phyloP scores from a whole-genome alignment of 2,113 vertebrate species.

The Sakesphorus luctuosus region DNA sequence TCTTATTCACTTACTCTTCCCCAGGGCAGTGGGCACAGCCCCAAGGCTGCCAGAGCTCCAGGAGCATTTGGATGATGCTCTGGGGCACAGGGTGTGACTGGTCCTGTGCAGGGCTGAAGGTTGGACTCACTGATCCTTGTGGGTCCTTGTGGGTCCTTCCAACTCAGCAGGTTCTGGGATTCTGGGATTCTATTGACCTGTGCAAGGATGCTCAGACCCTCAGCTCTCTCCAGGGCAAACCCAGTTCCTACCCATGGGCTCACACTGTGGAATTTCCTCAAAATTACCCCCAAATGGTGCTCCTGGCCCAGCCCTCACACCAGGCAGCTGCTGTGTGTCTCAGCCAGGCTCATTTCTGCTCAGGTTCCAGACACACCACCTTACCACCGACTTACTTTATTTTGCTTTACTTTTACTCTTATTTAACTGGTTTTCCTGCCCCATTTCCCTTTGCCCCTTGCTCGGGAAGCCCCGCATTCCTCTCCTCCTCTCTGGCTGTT shows the following conservation, averaged over 20 bases:
- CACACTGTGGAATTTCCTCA: accelerated
- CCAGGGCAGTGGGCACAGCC: background rate
- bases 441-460: background rate
- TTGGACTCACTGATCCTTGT: background rate
- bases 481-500: background rate
- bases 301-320: accelerated
- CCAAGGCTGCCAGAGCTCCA: background rate
- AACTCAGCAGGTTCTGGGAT: background rate
- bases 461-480: background rate
- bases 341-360: background rate
- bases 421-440: background rate
- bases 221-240: background rate
- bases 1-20: background rate
- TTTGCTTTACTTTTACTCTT: background rate
- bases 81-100: background rate
- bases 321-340: background rate
- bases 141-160: background rate
- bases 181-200: background rate
- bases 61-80: background rate
- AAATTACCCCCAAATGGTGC: accelerated
- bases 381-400: background rate
- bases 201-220: background rate
- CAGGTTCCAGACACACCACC: background rate
- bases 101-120: background rate
- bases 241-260: too few relatives aligned